Evolutionary conservation across 2,888 invertebrate genomes (phyloP).

Genomic region (Chirona hameri): DNA sequence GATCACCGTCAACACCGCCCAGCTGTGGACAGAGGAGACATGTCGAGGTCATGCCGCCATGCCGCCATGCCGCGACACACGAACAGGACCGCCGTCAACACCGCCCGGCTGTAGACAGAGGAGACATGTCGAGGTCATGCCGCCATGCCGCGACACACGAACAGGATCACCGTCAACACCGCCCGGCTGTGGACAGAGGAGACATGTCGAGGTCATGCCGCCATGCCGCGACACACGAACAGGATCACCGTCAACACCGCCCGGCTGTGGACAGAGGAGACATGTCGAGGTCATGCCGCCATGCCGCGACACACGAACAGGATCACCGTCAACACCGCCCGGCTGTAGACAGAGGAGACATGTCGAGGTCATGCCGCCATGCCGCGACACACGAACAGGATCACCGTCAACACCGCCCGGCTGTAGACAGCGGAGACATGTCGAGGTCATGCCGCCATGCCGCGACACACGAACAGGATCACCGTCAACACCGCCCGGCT

Average conservation of each 20-base stretch:
- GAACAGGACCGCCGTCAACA: slow-evolving; percentile 78
- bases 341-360: slow-evolving; percentile 53
- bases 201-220: no score
- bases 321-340: slow-evolving; percentile 71
- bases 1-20: slow-evolving; percentile 71
- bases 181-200: slow-evolving; percentile 58
- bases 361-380: slow-evolving; percentile 51
- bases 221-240: slow-evolving; percentile 82
- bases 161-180: slow-evolving; percentile 74
- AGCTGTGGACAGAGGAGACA: slow-evolving; percentile 53
- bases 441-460: slow-evolving; percentile 55
- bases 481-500: slow-evolving; percentile 73
- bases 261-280: slow-evolving; percentile 56
- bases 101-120: slow-evolving; percentile 59
- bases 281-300: background rate
- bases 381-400: slow-evolving; percentile 82
- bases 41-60: slow-evolving; percentile 59
- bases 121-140: background rate
- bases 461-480: slow-evolving; percentile 80
- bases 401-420: slow-evolving; percentile 69
- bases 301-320: slow-evolving; percentile 85
- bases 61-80: slow-evolving; percentile 86
- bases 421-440: slow-evolving; percentile 51
- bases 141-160: slow-evolving; percentile 82
- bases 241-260: slow-evolving; percentile 73